Evolutionary conservation across 1,140 invertebrate species (phyloP).

Genomic region (Eurosta solidaginis): DNA sequence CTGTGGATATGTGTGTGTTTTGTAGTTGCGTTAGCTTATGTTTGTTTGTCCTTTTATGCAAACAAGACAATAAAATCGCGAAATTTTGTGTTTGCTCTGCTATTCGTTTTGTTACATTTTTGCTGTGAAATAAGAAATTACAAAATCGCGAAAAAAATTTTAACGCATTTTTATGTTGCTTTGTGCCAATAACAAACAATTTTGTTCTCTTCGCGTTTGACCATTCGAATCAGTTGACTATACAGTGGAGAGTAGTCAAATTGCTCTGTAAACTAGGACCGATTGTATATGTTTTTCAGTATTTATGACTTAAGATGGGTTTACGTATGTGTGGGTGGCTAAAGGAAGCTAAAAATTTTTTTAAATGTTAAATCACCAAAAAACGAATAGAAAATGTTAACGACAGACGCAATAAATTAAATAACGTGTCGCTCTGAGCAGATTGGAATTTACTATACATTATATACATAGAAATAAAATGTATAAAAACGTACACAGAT

Average conservation of each 20-base stretch:
- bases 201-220: slow-evolving; percentile 43
- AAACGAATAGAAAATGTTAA: slow-evolving; percentile 54
- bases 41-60: slow-evolving; percentile 32
- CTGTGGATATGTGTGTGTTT: slow-evolving; percentile 33
- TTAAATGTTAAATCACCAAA: slow-evolving; percentile 51
- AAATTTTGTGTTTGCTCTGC: slow-evolving; percentile 6
- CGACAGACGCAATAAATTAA: slow-evolving; percentile 60
- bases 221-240: not conserved
- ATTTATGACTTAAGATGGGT: not conserved
- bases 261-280: not conserved
- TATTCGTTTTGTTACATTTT: not conserved
- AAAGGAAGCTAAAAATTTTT: slow-evolving; percentile 28
- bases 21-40: not conserved
- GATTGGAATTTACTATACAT: slow-evolving; percentile 9
- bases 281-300: not conserved
- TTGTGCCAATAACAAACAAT: not conserved
- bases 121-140: slow-evolving; percentile 59
- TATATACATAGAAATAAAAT: no score
- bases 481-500: no score
- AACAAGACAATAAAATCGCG: slow-evolving; percentile 57
- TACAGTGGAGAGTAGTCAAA: not conserved
- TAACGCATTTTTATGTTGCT: slow-evolving; percentile 4
- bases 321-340: slow-evolving; percentile 32
- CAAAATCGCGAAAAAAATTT: slow-evolving; percentile 51
- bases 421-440: slow-evolving; percentile 32